Evolutionary conservation across 2,888 invertebrate species (phyloP).

Genomic region (Nemoura dubitans): DNA sequence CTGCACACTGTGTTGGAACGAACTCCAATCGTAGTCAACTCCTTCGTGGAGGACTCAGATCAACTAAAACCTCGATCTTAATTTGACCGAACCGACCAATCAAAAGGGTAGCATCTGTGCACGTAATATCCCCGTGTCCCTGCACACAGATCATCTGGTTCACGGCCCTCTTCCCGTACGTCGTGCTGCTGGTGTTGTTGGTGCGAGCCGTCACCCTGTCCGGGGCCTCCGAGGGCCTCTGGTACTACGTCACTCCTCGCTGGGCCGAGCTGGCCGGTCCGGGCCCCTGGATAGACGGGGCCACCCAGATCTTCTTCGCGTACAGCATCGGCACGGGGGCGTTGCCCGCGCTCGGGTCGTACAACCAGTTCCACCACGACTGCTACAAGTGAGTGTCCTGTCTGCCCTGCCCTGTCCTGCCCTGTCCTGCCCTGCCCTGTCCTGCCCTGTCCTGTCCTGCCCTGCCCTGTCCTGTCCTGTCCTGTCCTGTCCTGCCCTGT

Average conservation of each 20-base stretch:
- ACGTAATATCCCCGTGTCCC: no score
- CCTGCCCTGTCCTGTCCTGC: not conserved
- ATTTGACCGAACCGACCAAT: no score
- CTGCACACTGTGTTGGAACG: no score
- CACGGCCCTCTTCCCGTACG: slow-evolving; percentile 78
- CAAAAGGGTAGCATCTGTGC: no score
- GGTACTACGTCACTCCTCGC: slow-evolving; percentile 73
- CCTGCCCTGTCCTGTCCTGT: not conserved
- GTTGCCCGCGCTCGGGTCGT: slow-evolving; percentile 76
- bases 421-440: not conserved
- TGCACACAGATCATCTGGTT: slow-evolving; percentile 74
- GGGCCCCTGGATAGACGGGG: slow-evolving; percentile 78
- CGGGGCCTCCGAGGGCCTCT: slow-evolving; percentile 71
- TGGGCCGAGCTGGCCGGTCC: slow-evolving; percentile 65
- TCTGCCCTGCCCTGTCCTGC: not conserved
- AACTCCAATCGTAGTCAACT: no score
- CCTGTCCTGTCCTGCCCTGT: no score
- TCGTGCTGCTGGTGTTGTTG: slow-evolving; percentile 72
- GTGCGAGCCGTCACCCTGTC: slow-evolving; percentile 73
- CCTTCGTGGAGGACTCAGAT: no score
- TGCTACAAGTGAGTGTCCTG: slow-evolving; percentile 70
- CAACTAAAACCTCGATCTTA: no score
- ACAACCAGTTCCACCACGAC: slow-evolving; percentile 81
- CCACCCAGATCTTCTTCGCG: slow-evolving; percentile 81
- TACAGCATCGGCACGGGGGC: slow-evolving; percentile 82